Evolutionary conservation across 2,113 vertebrate genomes (phyloP), one percentile per base, ranked within the genome.

Genomic region (Rhineura floridana): DNA sequence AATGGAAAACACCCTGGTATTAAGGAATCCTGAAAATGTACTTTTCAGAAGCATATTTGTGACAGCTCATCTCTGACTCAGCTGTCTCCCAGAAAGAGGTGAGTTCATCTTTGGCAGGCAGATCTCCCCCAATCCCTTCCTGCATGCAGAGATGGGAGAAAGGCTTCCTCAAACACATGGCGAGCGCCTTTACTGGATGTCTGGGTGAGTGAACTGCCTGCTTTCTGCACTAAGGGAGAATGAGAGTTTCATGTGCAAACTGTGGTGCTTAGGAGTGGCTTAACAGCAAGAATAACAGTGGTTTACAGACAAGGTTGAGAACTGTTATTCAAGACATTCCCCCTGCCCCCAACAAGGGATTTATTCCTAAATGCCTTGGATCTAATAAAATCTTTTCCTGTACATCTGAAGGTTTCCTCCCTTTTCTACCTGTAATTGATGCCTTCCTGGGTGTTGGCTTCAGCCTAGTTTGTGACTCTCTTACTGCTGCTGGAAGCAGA

Each of bases 31-130:
- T 77, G 39, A 67, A 77, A 88, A 83, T 67, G 81, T 83, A 83
- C 81, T 83, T 88, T 88, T 88, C 87, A 83, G 87, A 83, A 83
- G 72, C 44, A 65, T 77, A 88, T 88, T 88, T 77, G 77, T 88
- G 87, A 83, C 72, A 83, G 81, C 44, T 83, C 69, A 75, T 82
- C 81, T 88, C 87, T 88, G 87, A 88, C 59, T 88, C 87, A 88
- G 81, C 87, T 88, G 87, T 88, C 87, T 88, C 81, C 69, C 23
- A 44, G 81, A 88, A 88, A 88, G 59, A 59, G 59, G 59, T 88
- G 87, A 83, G 83, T 59, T 88, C 81, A 88, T 88, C 80, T 83
- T 77, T 88, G 87, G 46, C 81, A 88, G 55, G 79, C 79, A 82
- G 33, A 75, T 63, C 80, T 79, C 76, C 48, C 78, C 59, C 9